Evolutionary conservation across 2,888 invertebrate species (phyloP).

Genomic region (Tanytarsus gracilentus): DNA sequence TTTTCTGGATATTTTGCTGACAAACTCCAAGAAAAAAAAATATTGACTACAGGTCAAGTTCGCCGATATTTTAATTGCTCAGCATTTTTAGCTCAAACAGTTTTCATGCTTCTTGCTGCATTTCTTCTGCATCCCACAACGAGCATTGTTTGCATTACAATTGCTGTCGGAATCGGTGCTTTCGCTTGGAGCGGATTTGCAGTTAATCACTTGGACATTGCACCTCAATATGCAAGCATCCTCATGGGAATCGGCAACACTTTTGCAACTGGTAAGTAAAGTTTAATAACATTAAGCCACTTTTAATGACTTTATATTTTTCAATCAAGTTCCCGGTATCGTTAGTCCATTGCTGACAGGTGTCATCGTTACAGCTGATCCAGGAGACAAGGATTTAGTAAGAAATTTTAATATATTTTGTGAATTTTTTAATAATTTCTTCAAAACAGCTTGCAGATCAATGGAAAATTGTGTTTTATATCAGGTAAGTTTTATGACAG

Average conservation of each 20-base stretch:
- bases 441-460: slow-evolving; percentile 55
- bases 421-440: slow-evolving; percentile 32
- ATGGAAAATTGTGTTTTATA: slow-evolving; percentile 81
- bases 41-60: slow-evolving; percentile 65
- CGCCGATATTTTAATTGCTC: slow-evolving; percentile 40
- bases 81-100: slow-evolving; percentile 22
- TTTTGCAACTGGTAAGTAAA: slow-evolving; percentile 54
- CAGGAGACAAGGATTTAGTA: slow-evolving; percentile 61
- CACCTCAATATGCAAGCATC: slow-evolving; percentile 83
- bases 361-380: slow-evolving; percentile 64
- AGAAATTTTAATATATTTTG: slow-evolving; percentile 30
- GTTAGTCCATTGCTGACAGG: slow-evolving; percentile 79
- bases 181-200: slow-evolving; percentile 90
- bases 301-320: background rate
- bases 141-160: slow-evolving; percentile 71
- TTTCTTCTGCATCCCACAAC: slow-evolving; percentile 58
- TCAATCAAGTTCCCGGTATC: slow-evolving; percentile 63
- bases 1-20: slow-evolving; percentile 78
- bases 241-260: slow-evolving; percentile 90
- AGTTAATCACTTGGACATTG: slow-evolving; percentile 80
- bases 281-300: background rate
- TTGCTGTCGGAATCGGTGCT: slow-evolving; percentile 83
- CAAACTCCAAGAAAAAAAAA: slow-evolving; percentile 55
- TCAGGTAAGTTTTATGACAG: too few species aligned
- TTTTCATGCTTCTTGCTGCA: slow-evolving; percentile 74